Conservation (phyloP, 2,113 vertebrate genomes). For the Myotis lucifugus region DNA sequence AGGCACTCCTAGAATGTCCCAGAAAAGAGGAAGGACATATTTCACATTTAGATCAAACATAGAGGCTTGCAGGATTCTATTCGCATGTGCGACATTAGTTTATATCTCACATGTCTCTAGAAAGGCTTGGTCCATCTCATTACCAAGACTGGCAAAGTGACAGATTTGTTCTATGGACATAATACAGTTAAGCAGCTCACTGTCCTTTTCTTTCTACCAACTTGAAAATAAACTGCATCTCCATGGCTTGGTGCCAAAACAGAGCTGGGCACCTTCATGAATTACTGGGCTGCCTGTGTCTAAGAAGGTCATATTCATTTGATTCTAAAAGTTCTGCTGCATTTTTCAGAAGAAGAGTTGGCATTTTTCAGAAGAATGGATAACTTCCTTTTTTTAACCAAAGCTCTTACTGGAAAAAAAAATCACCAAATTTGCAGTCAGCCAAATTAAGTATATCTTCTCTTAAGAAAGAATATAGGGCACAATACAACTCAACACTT, state of each 20-base stretch:
- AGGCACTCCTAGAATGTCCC: constrained; percentile 34
- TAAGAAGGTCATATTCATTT: constrained; percentile 53
- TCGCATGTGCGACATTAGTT: neutral
- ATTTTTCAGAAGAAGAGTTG: constrained; percentile 1
- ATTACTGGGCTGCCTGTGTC: constrained; percentile 7
- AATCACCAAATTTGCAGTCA: constrained; percentile 2
- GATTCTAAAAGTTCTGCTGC: constrained; percentile 30
- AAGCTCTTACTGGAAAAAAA: constrained; percentile 47
- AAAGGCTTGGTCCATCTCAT: neutral
- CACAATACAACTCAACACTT: neutral
- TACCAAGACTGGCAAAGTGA: neutral
- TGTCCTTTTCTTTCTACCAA: neutral
- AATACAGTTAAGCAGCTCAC: neutral
- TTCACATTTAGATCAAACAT: neutral
- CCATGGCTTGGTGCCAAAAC: constrained; percentile 36
- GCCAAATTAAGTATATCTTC: constrained; percentile 45
- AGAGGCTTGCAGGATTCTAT: neutral
- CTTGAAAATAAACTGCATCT: constrained; percentile 30
- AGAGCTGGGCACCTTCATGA: neutral
- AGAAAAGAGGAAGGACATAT: neutral
- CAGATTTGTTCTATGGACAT: neutral
- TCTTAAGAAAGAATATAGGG: neutral
- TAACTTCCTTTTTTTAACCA: constrained; percentile 54
- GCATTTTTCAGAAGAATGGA: neutral
- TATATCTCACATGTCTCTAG: neutral